phyloP scores from a whole-genome alignment of 1,140 invertebrate species.

The Apis dorsata region DNA sequence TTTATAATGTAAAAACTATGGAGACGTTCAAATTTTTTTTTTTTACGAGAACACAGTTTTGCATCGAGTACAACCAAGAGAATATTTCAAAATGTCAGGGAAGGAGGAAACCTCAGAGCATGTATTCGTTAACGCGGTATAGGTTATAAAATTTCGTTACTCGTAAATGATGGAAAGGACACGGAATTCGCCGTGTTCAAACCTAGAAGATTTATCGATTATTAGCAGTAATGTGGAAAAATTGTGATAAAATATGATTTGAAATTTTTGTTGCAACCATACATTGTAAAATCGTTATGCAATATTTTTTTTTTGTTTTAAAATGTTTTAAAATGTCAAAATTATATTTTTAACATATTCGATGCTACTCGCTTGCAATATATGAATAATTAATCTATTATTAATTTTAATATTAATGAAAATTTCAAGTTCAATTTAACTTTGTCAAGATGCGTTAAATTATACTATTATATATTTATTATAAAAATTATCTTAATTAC shows the following conservation, averaged over 20 bases:
- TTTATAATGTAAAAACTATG: background rate
- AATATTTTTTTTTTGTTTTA: conserved; percentile 6
- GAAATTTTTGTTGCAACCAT: background rate
- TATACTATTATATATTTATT: too few species aligned
- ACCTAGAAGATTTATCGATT: conserved; percentile 46
- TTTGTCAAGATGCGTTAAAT: too few species aligned
- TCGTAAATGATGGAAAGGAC: background rate
- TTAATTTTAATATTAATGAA: background rate
- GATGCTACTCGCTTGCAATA: too few species aligned
- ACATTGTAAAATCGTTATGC: background rate
- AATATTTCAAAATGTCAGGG: conserved; percentile 24
- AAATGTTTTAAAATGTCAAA: background rate
- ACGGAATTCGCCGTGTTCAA: background rate
- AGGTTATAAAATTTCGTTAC: conserved; percentile 29
- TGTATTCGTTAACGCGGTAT: background rate
- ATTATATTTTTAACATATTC: background rate
- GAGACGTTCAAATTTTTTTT: background rate
- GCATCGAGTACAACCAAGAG: background rate
- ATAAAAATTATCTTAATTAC: too few species aligned
- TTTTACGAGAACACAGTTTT: background rate
- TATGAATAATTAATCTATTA: background rate
- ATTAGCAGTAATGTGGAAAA: conserved; percentile 38
- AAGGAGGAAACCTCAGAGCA: background rate
- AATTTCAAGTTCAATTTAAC: background rate
- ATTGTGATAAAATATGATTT: background rate